A percentile compares a stretch with the other conserved stretches of the same genome.
Evolutionary conservation across 2,888 invertebrate genomes (phyloP).

Genomic region (Lepidocyrtoides sp.): DNA sequence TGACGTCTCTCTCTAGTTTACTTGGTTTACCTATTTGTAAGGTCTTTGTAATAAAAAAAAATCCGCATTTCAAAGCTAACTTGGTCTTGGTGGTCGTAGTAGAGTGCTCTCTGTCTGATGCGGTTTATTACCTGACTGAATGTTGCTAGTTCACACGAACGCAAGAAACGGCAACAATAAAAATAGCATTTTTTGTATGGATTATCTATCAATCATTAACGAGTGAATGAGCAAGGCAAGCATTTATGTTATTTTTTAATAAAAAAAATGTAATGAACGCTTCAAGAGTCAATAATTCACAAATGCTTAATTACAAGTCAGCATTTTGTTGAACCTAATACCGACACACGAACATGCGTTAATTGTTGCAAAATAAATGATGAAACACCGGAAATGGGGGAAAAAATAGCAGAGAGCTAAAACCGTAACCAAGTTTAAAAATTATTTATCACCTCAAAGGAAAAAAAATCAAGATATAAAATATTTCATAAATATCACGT

Average conservation of each 20-base stretch:
- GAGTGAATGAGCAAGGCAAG: neutral
- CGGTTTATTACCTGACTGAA: constrained; percentile 30
- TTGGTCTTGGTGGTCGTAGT: constrained; percentile 9
- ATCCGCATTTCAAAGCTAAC: neutral
- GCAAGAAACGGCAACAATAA: neutral
- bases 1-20: neutral
- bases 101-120: neutral
- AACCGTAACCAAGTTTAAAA: neutral
- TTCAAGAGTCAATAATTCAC: no score
- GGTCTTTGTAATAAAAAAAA: no score
- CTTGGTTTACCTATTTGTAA: constrained; percentile 36
- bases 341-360: neutral
- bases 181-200: neutral
- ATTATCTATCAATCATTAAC: neutral
- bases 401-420: neutral
- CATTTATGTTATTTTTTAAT: no score
- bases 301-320: no score
- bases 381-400: constrained; percentile 22
- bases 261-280: neutral
- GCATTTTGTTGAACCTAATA: no score
- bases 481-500: neutral
- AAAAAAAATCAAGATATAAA: neutral
- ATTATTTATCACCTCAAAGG: constrained; percentile 4
- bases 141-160: constrained; percentile 36
- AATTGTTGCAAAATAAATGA: neutral